phyloP scores from a whole-genome alignment of 2,797 vertebrate species.

The Halcyon leucocephala region DNA sequence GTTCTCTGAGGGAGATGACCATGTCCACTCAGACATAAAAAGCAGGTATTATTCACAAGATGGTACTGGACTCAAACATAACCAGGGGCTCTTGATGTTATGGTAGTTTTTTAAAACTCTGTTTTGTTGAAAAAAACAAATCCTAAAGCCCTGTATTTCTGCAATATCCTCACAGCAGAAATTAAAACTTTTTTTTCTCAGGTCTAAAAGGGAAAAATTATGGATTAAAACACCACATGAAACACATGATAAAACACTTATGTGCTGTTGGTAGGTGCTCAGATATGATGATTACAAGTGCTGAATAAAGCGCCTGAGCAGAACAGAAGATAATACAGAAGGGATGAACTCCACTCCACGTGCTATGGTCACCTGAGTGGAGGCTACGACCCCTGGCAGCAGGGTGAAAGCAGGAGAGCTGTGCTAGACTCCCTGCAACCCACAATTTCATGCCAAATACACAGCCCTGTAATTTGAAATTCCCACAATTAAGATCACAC shows the following conservation, averaged over 20 bases:
- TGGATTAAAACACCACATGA: neutral
- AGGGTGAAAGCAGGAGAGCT: neutral
- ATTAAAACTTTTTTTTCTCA: neutral
- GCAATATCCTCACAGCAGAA: neutral
- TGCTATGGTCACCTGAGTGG: neutral
- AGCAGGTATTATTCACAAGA: neutral
- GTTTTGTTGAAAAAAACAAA: neutral
- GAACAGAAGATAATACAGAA: neutral
- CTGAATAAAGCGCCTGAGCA: neutral
- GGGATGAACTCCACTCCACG: neutral
- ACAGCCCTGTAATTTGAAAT: neutral
- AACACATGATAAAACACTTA: neutral
- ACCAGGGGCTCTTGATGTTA: neutral
- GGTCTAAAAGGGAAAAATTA: neutral
- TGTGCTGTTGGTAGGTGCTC: neutral
- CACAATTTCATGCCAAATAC: neutral
- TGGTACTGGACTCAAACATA: neutral
- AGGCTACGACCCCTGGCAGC: neutral
- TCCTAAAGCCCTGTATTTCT: neutral
- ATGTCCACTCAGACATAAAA: neutral
- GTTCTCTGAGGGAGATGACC: neutral
- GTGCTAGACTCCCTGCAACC: neutral
- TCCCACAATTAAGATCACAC: neutral
- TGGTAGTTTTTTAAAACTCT: neutral
- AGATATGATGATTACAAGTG: accelerated